Conservation (phyloP, 37 sponge, comb jelly and placozoan genomes). For the Amphimedon queenslandica region DNA sequence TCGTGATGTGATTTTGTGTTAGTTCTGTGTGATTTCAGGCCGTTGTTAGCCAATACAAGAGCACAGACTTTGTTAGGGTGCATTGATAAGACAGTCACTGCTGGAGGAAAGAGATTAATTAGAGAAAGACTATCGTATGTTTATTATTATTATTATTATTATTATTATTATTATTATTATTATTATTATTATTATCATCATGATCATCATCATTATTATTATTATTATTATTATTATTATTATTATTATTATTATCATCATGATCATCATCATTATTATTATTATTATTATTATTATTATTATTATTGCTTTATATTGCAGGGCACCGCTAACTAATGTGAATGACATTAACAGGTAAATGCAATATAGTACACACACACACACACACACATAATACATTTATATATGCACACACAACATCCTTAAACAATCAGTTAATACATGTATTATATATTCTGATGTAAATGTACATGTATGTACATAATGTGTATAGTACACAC, state of each 20-base stretch:
- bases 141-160: neutral
- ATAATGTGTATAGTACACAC: too few relatives aligned
- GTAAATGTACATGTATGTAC: too few relatives aligned
- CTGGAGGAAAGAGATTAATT: conserved; percentile 61
- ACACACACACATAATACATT: too few relatives aligned
- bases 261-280: neutral
- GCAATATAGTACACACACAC: too few relatives aligned
- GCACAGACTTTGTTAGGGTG: conserved; percentile 65
- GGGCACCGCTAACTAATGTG: conserved; percentile 60
- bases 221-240: neutral
- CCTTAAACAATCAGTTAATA: too few relatives aligned
- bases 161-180: neutral
- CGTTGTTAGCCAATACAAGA: conserved; percentile 46
- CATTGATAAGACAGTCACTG: conserved; percentile 74
- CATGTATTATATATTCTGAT: too few relatives aligned
- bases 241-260: neutral
- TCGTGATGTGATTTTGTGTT: conserved; percentile 1
- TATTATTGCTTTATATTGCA: conserved; percentile 5
- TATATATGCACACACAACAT: too few relatives aligned
- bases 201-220: neutral
- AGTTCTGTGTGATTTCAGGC: conserved; percentile 14
- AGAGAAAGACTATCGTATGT: conserved; percentile 49
- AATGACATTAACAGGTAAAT: conserved; percentile 37
- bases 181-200: neutral
- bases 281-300: neutral